Base-by-base conservation (phyloP, 2,113 vertebrate species). In the Ceyx melanurus region DNA sequence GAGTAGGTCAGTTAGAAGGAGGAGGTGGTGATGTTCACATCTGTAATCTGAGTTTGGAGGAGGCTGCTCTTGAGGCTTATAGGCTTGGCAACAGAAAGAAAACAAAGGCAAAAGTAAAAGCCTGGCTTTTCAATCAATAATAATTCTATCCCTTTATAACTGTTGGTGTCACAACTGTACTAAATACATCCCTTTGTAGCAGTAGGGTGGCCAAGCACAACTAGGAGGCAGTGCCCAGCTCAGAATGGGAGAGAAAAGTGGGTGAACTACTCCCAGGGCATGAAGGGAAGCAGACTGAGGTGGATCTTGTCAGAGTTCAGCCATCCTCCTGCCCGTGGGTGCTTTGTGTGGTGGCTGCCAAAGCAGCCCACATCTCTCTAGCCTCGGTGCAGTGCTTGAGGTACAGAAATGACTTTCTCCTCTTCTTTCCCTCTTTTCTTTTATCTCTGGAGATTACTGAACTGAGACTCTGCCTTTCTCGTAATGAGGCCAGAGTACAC, bases 391-490 rank as follows among this genome's bases (percentile, higher is more conserved):
- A 56, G 20, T 22, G 58, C 64, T 43, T 67, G 14, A 72, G 86
- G 48, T 25, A 21, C 35, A 45, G 31, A 48, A 87, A 79, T 51
- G 5, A 56, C 50, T 90, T 90, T 88, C 80, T 92, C 37, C 23
- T 83, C 53, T 70, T 46, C 78, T 88, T 88, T 53, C 46, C 23
- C 73, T 62, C 56, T n/a, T 86, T 89, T 83, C 77, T 90, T 86
- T 92, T 73, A 84, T 90, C 73, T 62, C 42, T 58, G n/a, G 83
- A 92, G 77, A 70, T 88, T 68, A 79, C 66, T 76, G 86, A 91
- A 65, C 78, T 57, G 81, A 75, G 45, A 89, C 54, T 29, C 71
- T 92, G 78, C 74, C 50, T 58, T 58, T 46, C 75, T 94, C 7
- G 2, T 86, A 89, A 93, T 76, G 91, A 95, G 84, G 89, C 77